These are phyloP conservation scores for Venusia cambrica DNA, from an alignment of 2,888 invertebrate genomes.

Conservation along the genomic window DNA sequence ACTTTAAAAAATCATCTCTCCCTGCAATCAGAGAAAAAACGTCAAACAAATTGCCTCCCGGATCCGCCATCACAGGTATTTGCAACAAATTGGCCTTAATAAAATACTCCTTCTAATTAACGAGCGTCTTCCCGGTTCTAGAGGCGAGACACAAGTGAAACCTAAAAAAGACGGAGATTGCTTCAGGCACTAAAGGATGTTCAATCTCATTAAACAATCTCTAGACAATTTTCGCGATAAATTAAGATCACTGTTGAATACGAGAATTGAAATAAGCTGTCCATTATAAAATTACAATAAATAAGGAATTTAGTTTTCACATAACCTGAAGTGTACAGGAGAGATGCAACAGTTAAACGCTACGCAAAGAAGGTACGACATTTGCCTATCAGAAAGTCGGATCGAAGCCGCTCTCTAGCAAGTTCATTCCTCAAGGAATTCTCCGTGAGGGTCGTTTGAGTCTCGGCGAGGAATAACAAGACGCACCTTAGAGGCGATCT, in stretches of 20 bases:
- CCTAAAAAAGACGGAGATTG: constrained; percentile 30
- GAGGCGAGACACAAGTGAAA: constrained; percentile 23
- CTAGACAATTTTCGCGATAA: too few relatives aligned
- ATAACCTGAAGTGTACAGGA: too few relatives aligned
- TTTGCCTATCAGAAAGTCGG: constrained; percentile 25
- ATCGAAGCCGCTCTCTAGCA: constrained; percentile 1
- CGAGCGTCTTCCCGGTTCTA: constrained; percentile 41
- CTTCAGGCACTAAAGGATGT: too few relatives aligned
- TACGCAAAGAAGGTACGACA: too few relatives aligned
- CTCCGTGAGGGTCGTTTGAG: constrained; percentile 20
- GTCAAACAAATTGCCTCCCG: constrained; percentile 33
- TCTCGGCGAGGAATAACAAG: constrained; percentile 65
- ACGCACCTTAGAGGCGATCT: constrained; percentile 71
- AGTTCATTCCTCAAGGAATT: constrained; percentile 32
- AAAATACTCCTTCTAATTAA: constrained; percentile 75
- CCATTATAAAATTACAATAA: too few relatives aligned
- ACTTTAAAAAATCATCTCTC: constrained; percentile 32
- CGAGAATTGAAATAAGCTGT: too few relatives aligned
- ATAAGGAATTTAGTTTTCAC: too few relatives aligned
- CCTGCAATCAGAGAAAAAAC: constrained; percentile 36
- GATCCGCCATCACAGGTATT: constrained; percentile 55
- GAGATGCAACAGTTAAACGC: too few relatives aligned
- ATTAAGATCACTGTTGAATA: too few relatives aligned
- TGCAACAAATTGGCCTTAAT: constrained; percentile 73
- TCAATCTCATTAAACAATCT: too few relatives aligned